Percentiles rank a stretch among this genome's conserved stretches.
phyloP scores from a whole-genome alignment of 1,140 invertebrate genomes.

The Papilio glaucus region DNA sequence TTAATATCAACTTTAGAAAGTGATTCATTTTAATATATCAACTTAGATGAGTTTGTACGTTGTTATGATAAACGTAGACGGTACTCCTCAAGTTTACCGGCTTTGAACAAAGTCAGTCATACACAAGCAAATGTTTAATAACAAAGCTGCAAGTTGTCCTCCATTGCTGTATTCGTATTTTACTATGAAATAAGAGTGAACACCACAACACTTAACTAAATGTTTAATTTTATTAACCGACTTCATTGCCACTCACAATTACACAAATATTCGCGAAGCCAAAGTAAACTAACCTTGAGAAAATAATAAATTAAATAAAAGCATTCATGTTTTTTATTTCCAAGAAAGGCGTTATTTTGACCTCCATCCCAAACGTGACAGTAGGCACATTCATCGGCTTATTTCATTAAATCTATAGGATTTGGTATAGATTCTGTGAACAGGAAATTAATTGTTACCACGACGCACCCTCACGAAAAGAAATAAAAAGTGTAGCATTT shows the following conservation, averaged over 20 bases:
- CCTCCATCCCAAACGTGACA: constrained; percentile 14
- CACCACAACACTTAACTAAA: too few species aligned
- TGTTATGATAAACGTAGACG: too few species aligned
- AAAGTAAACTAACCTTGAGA: too few species aligned
- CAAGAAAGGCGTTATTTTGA: neutral
- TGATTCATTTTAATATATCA: too few species aligned
- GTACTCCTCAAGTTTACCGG: too few species aligned
- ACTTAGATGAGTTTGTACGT: too few species aligned
- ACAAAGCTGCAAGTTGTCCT: neutral
- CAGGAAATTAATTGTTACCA: neutral
- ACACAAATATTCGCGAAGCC: too few species aligned
- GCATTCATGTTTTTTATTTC: neutral
- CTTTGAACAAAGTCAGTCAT: neutral
- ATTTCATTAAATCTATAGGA: neutral
- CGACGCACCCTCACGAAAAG: neutral
- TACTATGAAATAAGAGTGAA: neutral
- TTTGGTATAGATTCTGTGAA: neutral
- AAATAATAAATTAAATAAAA: too few species aligned
- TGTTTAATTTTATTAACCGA: too few species aligned
- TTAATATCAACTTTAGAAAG: too few species aligned
- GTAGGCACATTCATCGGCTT: neutral
- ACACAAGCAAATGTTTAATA: neutral
- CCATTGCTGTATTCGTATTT: neutral
- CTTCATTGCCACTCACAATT: too few species aligned
- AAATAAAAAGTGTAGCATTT: too few species aligned